Base-by-base conservation (phyloP, 2,113 vertebrate species). In the Calidris pygmaea region DNA sequence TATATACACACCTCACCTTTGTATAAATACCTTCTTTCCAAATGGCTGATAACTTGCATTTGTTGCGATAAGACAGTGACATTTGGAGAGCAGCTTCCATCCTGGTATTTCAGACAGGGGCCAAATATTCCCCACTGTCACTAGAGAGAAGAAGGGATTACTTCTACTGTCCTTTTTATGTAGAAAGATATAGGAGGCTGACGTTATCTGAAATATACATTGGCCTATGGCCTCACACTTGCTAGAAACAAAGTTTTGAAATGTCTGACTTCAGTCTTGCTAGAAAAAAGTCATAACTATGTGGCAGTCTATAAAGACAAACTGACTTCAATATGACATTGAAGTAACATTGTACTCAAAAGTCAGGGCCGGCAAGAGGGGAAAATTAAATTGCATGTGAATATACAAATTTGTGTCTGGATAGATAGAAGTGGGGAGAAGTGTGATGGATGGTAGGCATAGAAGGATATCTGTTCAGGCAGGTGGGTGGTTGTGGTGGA, bases 401-500 rank as follows among this genome's bases (percentile, higher is more conserved):
- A 34, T 47, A 58, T 43, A 48, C 1, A 94, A 26, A 62, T 77
- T 78, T 89, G 17, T 19, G 8, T 45, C 60, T 74, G n/a, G 19
- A 43, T 32, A 76, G 18, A 27, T 2, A 77, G 72, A 79, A 65
- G 24, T 8, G 70, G 11, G 6, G 26, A 81, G 23, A 85, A 71
- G 32, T 32, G 19, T 41, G 47, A 29, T 20, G 17, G 6, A 4
- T 48, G 5, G 5, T 18, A 53, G 3, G 6, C 19, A 41, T 20
- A 34, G 45, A 30, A 83, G 32, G 26, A 45, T 14, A 18, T 66
- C 17, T 71, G 14, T 50, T 82, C 35, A 72, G 30, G 7, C 0
- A 0, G 1, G 5, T 58, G 7, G 52, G 23, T 76, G n/a, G 3
- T 13, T 48, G 7, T 58, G 45, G 5, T 78, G 34, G n/a, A n/a